Evolutionary conservation across 2,113 vertebrate species (phyloP).

Genomic region (Phaethornis superciliosus): DNA sequence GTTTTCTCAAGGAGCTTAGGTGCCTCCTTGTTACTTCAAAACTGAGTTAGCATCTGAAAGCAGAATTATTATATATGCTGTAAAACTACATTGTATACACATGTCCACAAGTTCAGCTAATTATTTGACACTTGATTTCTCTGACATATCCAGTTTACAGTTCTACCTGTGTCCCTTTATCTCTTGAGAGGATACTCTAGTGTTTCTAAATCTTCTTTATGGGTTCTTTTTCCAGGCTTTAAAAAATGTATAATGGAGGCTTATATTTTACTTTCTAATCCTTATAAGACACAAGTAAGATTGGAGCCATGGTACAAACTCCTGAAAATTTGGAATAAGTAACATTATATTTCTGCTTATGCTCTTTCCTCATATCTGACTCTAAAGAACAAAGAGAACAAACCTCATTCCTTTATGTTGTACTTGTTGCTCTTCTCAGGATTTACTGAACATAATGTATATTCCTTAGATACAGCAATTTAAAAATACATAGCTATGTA

Average conservation of each 20-base stretch:
- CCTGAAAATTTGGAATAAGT: neutral
- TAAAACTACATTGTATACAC: neutral
- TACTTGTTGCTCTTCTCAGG: neutral
- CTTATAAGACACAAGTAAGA: neutral
- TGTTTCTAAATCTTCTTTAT: neutral
- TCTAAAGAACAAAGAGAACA: neutral
- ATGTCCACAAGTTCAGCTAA: neutral
- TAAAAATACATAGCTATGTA: neutral
- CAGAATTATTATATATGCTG: rapidly evolving
- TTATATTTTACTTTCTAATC: neutral
- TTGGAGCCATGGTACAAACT: neutral
- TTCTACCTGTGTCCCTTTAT: neutral
- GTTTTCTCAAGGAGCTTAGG: neutral
- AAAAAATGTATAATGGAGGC: neutral
- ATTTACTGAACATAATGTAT: neutral
- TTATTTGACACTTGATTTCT: neutral
- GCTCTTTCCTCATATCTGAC: neutral
- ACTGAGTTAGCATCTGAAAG: neutral
- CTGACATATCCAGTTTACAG: neutral
- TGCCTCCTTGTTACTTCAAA: neutral
- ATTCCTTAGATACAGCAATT: neutral
- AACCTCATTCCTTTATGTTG: neutral
- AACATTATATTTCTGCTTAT: neutral
- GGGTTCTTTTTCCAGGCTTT: neutral
- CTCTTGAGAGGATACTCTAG: neutral